Evolutionary conservation across 2,113 vertebrate species (phyloP), one percentile per base, ranked within the genome.

Genomic region (Spheniscus mendiculus): DNA sequence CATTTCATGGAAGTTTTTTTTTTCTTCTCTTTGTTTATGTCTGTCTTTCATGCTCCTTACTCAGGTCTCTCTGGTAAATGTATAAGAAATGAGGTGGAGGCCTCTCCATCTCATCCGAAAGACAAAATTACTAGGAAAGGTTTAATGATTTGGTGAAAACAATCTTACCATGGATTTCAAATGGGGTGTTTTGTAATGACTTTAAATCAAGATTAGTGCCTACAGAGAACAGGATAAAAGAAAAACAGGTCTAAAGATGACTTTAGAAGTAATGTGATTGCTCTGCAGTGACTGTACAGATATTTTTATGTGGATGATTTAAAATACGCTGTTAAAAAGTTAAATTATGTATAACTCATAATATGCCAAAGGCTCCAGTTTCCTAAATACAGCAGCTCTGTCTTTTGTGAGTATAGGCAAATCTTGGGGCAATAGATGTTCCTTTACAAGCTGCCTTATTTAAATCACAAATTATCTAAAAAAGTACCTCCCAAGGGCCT

Each of bases 401-500:
- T 44, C 66, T 92, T 93, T 47, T 65, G 19, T 71, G 30, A 90
- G 27, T 55, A 72, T 65, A 0, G 34, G 84, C 67, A 94, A 94
- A 88, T 93, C 84, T 90, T 84, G 71, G 74, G 82, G 95, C 96
- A 73, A 61, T 70, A 83, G 76, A 69, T 86, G 87, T 96, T 96
- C 87, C 87, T 93, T 91, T 96, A 69, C 47, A 93, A 91, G 79
- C 38, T 73, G 58, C 34, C 44, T 96, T 92, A 96, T 83, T 93
- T 97, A 93, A 95, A 93, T 88, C 74, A 81, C 6, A 32, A 69
- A 83, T 29, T 47, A 79, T 53, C 78, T 91, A 83, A 95, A 95
- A 82, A 83, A 29, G 66, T 82, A 89, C 25, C 17, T 94, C 92
- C 79, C 42, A 78, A 59, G 44, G 87, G 84, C 66, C 59, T 93